A percentile compares a stretch with the other conserved stretches of the same genome.
Evolutionary conservation across 2,888 invertebrate species (phyloP).

Genomic region (Oscheius onirici): DNA sequence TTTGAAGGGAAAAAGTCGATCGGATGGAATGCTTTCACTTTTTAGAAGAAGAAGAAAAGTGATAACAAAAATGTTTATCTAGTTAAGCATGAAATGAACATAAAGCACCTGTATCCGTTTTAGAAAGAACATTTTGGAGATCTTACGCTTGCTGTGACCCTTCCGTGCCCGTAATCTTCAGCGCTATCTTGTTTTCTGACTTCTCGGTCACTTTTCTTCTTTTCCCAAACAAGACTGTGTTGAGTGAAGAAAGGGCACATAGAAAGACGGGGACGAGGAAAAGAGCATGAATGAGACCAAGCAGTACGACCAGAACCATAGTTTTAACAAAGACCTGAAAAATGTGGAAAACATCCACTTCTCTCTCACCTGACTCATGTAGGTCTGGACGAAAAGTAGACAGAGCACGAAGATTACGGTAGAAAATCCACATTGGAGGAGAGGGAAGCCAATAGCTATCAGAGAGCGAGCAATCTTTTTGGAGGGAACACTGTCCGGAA

Average conservation of each 20-base stretch:
- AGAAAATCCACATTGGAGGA: constrained; percentile 66
- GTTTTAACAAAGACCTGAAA: constrained; percentile 67
- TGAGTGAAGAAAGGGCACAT: constrained; percentile 49
- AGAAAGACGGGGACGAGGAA: constrained; percentile 65
- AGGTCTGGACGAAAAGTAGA: constrained; percentile 63
- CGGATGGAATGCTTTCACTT: too few species aligned
- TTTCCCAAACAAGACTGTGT: not conserved
- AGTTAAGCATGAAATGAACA: too few species aligned
- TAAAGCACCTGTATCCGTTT: too few species aligned
- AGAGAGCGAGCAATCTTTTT: constrained; percentile 59
- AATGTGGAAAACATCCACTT: not conserved
- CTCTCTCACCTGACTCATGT: constrained; percentile 61
- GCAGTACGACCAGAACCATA: constrained; percentile 66
- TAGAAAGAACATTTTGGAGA: too few species aligned
- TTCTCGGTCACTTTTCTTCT: too few species aligned
- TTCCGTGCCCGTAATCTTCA: too few species aligned
- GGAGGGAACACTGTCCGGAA: constrained; percentile 49
- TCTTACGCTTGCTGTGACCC: too few species aligned
- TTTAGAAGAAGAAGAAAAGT: too few species aligned
- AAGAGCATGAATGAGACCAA: constrained; percentile 66
- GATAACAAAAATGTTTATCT: too few species aligned
- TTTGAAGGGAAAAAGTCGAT: too few species aligned
- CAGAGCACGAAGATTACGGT: constrained; percentile 64
- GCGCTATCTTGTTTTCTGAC: too few species aligned
- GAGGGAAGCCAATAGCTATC: constrained; percentile 65